phyloP scores from a whole-genome alignment of 2,113 vertebrate genomes.

The Amphilophus citrinellus region DNA sequence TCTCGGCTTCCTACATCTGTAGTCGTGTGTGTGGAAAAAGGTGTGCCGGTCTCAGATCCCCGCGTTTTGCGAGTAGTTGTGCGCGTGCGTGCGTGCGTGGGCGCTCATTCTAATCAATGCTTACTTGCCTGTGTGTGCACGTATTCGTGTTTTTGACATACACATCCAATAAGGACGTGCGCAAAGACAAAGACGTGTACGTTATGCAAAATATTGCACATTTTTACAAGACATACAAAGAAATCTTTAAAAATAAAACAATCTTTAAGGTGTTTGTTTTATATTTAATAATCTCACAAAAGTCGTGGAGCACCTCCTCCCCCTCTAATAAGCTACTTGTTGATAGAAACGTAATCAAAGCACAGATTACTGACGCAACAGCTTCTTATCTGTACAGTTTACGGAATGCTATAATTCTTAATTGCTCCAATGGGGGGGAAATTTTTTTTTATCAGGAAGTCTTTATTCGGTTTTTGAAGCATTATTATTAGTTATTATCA shows the following conservation, averaged over 20 bases:
- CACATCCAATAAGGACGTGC: background rate
- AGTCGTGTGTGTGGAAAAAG: conserved; percentile 7
- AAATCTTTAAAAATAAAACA: background rate
- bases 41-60: background rate
- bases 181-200: background rate
- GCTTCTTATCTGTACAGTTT: background rate
- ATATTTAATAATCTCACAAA: conserved; percentile 1
- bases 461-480: background rate
- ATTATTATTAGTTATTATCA: background rate
- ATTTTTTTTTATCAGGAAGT: background rate
- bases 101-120: background rate
- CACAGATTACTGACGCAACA: background rate
- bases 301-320: background rate
- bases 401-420: background rate
- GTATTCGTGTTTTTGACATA: background rate
- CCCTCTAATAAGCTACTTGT: conserved; percentile 29
- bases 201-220: background rate
- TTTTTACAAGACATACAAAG: background rate
- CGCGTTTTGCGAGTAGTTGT: background rate
- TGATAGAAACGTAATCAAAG: conserved; percentile 9
- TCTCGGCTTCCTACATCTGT: background rate
- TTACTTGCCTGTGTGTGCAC: background rate
- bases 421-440: background rate
- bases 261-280: background rate
- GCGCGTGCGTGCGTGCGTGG: background rate